Base-by-base conservation (phyloP, 2,888 invertebrate genomes). In the Brachypterus glaber region DNA sequence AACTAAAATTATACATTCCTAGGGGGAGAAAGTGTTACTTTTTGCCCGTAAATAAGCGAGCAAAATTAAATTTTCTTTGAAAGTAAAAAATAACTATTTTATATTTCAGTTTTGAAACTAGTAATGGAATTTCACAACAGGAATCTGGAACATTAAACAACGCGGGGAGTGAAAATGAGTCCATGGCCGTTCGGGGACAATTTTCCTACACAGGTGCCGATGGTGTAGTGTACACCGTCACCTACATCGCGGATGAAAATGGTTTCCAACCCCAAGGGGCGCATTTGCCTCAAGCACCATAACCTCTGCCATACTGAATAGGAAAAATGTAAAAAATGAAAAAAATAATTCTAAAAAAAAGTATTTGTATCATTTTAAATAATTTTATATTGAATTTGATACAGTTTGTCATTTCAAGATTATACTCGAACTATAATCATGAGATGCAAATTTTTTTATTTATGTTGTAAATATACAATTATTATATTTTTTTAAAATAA, bases 191-290 rank as follows among this genome's bases (percentile, higher is more conserved):
- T n/a, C 69, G 69, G 21, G 79, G 79, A 31, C 69, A 72, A n/a
- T 73, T 74, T 56, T 71, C 74, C 1, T 80, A 74, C 67, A 61
- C 69, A n/a, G 76, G 71, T 4, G 69, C 72, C n/a, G 76, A 79
- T 50, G 79, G 79, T 1, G 71, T 71, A 44, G 68, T 73, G 31
- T 79, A 77, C 54, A 71, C 74, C 3, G 74, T 81, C 39, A 74
- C 67, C 26, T 76, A 71, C 58, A 66, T 72, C 14, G 75, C 75
- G 41, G 75, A 76, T 46, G 75, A 77, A 44, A 75, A 74, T 48
- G 76, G 76, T 33, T 76, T 70, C 66, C 70, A 69, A 54, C 70
- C 70, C 3, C 54, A 64, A 54, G 71, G 70, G 21, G 68, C 64
- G n/a, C 68, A 71, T 57, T 45, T 70, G 40, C 69, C 70, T 27